Evolutionary conservation across 1,140 invertebrate genomes (phyloP), one percentile per base, ranked within the genome.

Genomic region (Drosophila ohnishii): DNA sequence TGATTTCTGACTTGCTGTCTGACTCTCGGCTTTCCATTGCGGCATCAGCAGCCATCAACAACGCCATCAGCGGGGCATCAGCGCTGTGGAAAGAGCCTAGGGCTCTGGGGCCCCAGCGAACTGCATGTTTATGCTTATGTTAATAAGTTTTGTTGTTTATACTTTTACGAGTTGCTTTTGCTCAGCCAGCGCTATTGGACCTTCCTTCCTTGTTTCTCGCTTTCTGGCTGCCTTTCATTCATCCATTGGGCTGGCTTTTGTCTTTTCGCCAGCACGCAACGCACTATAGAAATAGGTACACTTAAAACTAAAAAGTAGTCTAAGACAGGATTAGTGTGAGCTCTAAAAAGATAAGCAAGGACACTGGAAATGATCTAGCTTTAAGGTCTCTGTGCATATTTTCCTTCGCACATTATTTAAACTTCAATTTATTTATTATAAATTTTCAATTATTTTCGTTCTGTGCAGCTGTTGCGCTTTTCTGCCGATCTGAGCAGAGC

Each of bases 121-220:
- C 53, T 77, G 80, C 80, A 72, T 83, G 84, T 85, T 86, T 78
- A 81, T 86, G 75, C 74, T 83, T 87, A 87, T 87, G 84, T 73
- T 88, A 88, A 88, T 88, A 78, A 88, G 73, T 88, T 88, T 74
- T 71, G 53, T 75, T 83, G 72, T 77, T 86, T 83, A 79, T 87
- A 79, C 72, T 87, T 87, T 83, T 74, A 50, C 61, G 77, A 74
- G 60, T 55, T 56, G 67, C 40, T 69, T 47, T 67, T 73, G 56
- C 45, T 73, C 71, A 51, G 50, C 6, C 16, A 51, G 48, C 44
- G 37, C 45, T 39, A 11, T 63, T 65, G 51, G 56, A 44, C 16
- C 63, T 80, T 81, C 67, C 65, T 80, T 80, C 66, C 81, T 80
- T 77, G 50, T 78, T 80, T 75, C 60, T 74, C 59, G 53, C 82